Base-by-base conservation (phyloP, 1,140 invertebrate species). In the Lepidurus apus region DNA sequence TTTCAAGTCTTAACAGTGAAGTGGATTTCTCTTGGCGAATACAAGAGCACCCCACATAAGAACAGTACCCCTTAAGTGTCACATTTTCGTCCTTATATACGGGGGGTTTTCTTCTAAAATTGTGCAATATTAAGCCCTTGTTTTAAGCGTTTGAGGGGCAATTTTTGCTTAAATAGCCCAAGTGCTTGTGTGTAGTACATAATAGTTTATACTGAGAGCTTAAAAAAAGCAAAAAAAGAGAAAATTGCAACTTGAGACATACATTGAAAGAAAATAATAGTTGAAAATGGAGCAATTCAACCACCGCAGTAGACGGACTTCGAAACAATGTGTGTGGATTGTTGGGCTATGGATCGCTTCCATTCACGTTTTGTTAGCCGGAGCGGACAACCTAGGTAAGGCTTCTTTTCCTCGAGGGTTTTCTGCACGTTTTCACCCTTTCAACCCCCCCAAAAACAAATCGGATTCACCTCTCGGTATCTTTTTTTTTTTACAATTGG, bases 371-470 rank as follows among this genome's bases (percentile, higher is more conserved):
- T 65, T 21, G 21, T 65, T 65, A 65, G 21, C 53, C n/a, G 53
- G 17, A 65, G 53, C 53, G 53, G 53, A 65, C 53, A 65, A 65
- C 53, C 53, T 65, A 13, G 53, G 53, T 65, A 65, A 65, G 53
- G 53, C 21, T 65, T 65, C 53, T 6, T 13, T n/a, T 7, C 17
- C 1, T 65, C 34, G 34, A 34, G 34, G 21, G 4, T 65, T 65
- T 65, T 65, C 53, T 21, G 53, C 53, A 65, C 53, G 53, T 65
- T 65, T 47, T 65, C 17, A 13, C 10, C 53, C 4, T 7, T n/a
- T n/a, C 13, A 65, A 17, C 1, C 34, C 4, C 34, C 34, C 2
- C 2, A 65, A 13, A 47, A 47, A 13, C 13, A 65, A 65, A 65
- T 21, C 53, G 53, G 53, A 13, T 65, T 13, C 21, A 65, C 53